Base-by-base conservation (phyloP, 2,797 vertebrate species). In the Vultur gryphus region DNA sequence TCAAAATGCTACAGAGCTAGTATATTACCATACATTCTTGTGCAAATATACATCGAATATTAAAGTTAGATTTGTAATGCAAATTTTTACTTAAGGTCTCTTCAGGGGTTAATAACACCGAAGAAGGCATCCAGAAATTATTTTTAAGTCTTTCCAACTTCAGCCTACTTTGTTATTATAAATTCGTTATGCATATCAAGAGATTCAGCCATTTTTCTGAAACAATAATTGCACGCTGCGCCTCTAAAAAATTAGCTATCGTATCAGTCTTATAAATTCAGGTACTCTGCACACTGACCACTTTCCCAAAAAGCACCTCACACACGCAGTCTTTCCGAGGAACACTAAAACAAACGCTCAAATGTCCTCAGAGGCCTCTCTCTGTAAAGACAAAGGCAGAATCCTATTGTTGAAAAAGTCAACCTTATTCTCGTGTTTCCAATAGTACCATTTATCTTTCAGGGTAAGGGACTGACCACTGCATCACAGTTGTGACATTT, bases 391-490 rank as follows among this genome's bases (percentile, higher is more conserved):
- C 98, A 98, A 98, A 98, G 97, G 96, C 97, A 97, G 96, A 97
- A 98, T 98, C 93, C 97, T 97, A 98, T 98, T 98, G 97, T 98
- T 98, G 96, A 95, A 96, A 97, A 98, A 98, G 97, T 98, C 98
- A 98, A 97, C 96, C 97, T 98, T 98, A 97, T 98, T 98, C 98
- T 97, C 90, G 18, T 94, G 95, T 97, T 97, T 98, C 98, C 96
- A 98, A 97, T 64, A 98, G 97, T 97, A 97, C 97, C 95, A 97
- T 98, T 98, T 97, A 96, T 98, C 97, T 98, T 93, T 96, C 97
- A 78, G 97, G 87, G 95, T 93, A 95, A 97, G 97, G 95, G 95
- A 96, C 96, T 97, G 97, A 97, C 98, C 97, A 89, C 91, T 91
- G 76, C 96, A 97, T 96, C 93, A 86, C 94, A 69, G 95, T 90